These are phyloP conservation scores for Etheostoma spectabile DNA, from an alignment of 2,113 vertebrate species.

Conservation along the genomic window DNA sequence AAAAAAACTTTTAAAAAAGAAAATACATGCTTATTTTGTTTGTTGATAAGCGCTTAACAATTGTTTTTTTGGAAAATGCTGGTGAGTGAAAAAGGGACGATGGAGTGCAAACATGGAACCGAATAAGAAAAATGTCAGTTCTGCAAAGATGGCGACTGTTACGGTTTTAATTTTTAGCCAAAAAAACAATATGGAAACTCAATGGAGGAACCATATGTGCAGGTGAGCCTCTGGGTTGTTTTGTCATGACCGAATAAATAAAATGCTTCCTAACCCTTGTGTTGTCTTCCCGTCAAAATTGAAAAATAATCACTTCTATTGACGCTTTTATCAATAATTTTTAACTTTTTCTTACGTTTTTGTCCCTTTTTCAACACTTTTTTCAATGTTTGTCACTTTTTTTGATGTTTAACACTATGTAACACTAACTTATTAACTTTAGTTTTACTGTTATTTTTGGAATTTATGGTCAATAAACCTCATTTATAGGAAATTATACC, in stretches of 20 bases:
- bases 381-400: no score
- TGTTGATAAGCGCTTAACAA: slow-evolving; percentile 52
- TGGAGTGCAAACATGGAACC: not conserved
- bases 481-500: no score
- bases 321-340: no score
- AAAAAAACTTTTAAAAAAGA: slow-evolving; percentile 68
- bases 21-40: slow-evolving; percentile 66
- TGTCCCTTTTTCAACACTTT: no score
- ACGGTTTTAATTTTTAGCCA: not conserved
- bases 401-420: no score
- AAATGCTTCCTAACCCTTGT: slow-evolving; percentile 4
- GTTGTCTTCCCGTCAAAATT: no score
- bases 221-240: not conserved
- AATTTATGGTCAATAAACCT: no score
- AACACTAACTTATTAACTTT: no score
- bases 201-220: slow-evolving; percentile 3
- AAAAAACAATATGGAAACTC: not conserved
- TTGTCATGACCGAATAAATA: not conserved
- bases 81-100: slow-evolving; percentile 3
- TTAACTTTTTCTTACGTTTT: no score
- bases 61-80: slow-evolving; percentile 10
- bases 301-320: no score
- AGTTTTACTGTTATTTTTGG: no score
- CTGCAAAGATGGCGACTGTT: not conserved
- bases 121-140: slow-evolving; percentile 19